Evolutionary conservation across 2,797 vertebrate species (phyloP), one percentile per base, ranked within the genome.

Genomic region (Urosaurus nigricauda): DNA sequence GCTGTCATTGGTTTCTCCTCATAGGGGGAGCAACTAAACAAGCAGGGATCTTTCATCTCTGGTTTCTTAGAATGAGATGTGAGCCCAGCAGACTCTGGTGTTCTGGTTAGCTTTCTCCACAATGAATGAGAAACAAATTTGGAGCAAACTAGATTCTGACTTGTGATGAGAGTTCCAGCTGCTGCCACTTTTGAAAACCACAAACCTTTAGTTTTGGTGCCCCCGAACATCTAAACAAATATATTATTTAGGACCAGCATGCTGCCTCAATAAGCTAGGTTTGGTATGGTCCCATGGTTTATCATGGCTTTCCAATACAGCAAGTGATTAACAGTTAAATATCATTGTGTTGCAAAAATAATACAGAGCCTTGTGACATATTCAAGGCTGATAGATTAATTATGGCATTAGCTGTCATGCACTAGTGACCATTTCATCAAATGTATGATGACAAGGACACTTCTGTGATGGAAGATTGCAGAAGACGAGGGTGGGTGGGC

Each of bases 301-400:
- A 21, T 21, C 58, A 60, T 60, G 19, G 19, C 19, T 60, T 60
- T 60, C 58, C 58, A 60, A 60, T 21, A 19, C 58, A 60, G 58
- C 53, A 80, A 87, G 8, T 7, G 9, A 12, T 47, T 60, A 75
- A 90, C 7, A 88, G 47, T 90, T 94, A 40, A 24, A 56, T 26
- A 80, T 8, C 58, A n/a, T 56, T 32, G 2, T 21, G 43, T 79
- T 56, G 2, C 68, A 43, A 58, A 93, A 79, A 70, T 16, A 68
- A 35, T 32, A 8, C 65, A 14, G 26, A 0, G 13, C 4, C 26
- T 26, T 81, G 40, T 63, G 58, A 13, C 79, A 56, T 16, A 26
- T 29, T 29, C 53, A 56, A 43, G 32, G 53, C 37, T 40, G 35
- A 1, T 47, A 83, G 63, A 29, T 65, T 65, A 78, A 51, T 5